Percentiles rank a stretch among this genome's conserved stretches.
Conservation (phyloP, 2,113 vertebrate genomes). For the Murina feae region DNA sequence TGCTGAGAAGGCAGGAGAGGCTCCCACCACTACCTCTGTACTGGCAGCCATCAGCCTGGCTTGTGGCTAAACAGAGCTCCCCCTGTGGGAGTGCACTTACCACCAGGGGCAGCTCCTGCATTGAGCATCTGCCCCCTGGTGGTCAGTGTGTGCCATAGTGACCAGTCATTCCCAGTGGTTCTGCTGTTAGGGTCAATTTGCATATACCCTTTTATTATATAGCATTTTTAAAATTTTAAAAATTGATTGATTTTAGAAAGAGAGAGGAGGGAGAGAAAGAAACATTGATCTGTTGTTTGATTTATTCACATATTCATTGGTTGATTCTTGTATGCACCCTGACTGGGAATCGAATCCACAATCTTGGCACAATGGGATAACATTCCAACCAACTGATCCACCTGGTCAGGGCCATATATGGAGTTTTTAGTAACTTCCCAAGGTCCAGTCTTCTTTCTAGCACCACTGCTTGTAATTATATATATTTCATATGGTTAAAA, state of each 20-base stretch:
- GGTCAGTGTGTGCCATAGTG: too few species aligned
- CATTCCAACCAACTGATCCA: background rate
- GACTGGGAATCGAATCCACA: background rate
- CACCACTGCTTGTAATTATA: slow-evolving; percentile 17
- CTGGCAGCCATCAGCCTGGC: too few species aligned
- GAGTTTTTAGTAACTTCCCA: background rate
- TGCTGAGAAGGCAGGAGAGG: too few species aligned
- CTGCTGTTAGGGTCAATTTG: too few species aligned
- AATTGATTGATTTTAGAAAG: background rate
- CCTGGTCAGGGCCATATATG: background rate
- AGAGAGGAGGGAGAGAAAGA: background rate
- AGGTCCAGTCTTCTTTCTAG: slow-evolving; percentile 16
- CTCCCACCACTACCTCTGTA: too few species aligned
- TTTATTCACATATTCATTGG: background rate
- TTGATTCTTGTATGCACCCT: too few species aligned
- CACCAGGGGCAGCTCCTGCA: too few species aligned
- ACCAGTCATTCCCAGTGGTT: too few species aligned
- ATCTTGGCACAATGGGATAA: background rate
- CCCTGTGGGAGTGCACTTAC: too few species aligned
- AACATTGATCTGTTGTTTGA: background rate
- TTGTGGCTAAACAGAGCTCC: too few species aligned
- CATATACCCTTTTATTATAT: background rate
- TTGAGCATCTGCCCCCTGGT: too few species aligned
- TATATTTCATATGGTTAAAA: slow-evolving; percentile 10
- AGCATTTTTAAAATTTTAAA: background rate